phyloP scores from a whole-genome alignment of 53 echinoderm and acorn worm genomes.

The Astropecten irregularis region DNA sequence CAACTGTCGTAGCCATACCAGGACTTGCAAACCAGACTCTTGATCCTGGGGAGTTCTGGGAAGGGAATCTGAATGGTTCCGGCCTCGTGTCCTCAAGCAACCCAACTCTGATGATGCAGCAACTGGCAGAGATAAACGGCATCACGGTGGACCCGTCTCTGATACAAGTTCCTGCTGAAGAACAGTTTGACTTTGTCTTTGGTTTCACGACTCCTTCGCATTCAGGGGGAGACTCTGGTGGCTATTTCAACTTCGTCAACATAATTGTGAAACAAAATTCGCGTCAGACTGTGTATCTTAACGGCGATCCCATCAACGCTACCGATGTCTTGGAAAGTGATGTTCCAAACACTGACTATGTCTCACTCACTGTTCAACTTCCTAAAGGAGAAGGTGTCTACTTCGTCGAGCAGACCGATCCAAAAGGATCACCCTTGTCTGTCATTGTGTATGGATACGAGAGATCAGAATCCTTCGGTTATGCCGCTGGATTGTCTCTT shows the following conservation, averaged over 20 bases:
- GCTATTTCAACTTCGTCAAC: slow-evolving; percentile 54
- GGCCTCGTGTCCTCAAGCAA: slow-evolving; percentile 59
- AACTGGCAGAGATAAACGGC: slow-evolving; percentile 24
- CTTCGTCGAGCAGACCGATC: slow-evolving; percentile 59
- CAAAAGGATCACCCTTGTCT: slow-evolving; percentile 52
- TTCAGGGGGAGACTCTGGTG: slow-evolving; percentile 54
- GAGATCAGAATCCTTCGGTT: slow-evolving; percentile 61
- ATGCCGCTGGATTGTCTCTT: slow-evolving; percentile 68
- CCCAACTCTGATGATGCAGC: slow-evolving; percentile 61
- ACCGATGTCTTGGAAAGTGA: not conserved
- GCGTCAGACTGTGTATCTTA: slow-evolving; percentile 20
- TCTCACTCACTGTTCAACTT: slow-evolving; percentile 49
- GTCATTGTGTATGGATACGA: slow-evolving; percentile 75
- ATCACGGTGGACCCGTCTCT: slow-evolving; percentile 56
- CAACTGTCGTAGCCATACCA: slow-evolving; percentile 55
- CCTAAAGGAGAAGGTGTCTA: slow-evolving; percentile 71
- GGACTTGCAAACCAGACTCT: not conserved
- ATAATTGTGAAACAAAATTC: slow-evolving; percentile 38
- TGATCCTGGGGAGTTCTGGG: slow-evolving; percentile 55
- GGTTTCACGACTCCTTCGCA: slow-evolving; percentile 67
- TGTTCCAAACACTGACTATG: slow-evolving; percentile 37
- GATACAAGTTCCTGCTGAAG: slow-evolving; percentile 66
- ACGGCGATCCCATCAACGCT: slow-evolving; percentile 14
- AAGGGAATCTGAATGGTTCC: slow-evolving; percentile 43
- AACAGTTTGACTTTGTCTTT: slow-evolving; percentile 62